Conservation (phyloP, 2,113 vertebrate species). For the Willisornis vidua region DNA sequence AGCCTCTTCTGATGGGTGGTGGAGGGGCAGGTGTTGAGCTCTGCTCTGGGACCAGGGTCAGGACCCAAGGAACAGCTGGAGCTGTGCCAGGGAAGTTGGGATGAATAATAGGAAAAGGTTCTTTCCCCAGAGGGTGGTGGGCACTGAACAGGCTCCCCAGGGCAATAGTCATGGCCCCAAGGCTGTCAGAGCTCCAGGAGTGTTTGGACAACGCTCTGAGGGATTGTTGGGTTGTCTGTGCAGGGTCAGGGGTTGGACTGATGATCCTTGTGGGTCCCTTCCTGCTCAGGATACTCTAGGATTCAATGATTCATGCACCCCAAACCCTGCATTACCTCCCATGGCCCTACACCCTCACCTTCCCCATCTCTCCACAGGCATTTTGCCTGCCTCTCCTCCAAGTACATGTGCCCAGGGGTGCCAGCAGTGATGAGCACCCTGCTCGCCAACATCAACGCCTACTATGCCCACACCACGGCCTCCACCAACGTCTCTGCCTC, state of each 20-base stretch:
- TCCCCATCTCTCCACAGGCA: slow-evolving; percentile 71
- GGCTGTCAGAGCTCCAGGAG: not conserved
- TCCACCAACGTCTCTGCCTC: slow-evolving; percentile 98
- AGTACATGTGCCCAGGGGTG: slow-evolving; percentile 98
- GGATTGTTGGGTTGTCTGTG: not conserved
- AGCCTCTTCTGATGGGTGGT: not conserved
- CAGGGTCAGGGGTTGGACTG: fast-evolving
- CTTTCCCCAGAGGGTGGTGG: not conserved
- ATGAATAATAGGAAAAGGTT: not conserved
- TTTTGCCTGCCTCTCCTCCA: slow-evolving; percentile 97
- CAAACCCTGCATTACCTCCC: not conserved
- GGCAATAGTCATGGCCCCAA: not conserved
- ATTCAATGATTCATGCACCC: not conserved
- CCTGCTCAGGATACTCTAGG: not conserved
- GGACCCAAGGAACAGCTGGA: not conserved
- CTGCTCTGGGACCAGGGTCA: not conserved
- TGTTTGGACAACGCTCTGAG: not conserved
- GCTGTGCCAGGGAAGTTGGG: not conserved
- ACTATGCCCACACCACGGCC: slow-evolving; percentile 96
- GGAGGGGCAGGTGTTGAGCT: not conserved
- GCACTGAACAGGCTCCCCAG: not conserved
- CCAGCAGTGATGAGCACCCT: slow-evolving; percentile 98
- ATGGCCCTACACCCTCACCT: not conserved
- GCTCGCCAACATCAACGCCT: slow-evolving; percentile 98
- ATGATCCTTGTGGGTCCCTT: not conserved